Conservation (phyloP, 2,888 invertebrate genomes). For the Digitonthophagus gazella region DNA sequence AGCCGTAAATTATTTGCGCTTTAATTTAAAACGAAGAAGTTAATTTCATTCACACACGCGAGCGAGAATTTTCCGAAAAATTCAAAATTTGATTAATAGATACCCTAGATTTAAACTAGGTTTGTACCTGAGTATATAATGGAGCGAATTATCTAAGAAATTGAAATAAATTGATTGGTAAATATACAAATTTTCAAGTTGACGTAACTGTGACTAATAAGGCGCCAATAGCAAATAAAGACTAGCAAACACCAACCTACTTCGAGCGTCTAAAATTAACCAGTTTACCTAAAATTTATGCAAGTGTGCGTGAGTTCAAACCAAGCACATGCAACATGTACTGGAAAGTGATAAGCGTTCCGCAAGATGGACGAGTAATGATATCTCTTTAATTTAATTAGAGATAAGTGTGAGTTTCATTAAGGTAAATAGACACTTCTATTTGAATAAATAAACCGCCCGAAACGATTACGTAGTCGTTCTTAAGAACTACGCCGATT, state of each 20-base stretch:
- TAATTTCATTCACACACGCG: background rate
- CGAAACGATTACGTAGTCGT: too few relatives aligned
- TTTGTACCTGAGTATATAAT: too few relatives aligned
- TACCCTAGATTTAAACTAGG: too few relatives aligned
- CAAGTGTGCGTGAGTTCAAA: background rate
- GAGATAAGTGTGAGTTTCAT: background rate
- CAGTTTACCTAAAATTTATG: background rate
- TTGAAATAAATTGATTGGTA: background rate
- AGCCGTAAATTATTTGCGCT: background rate
- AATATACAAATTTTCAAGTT: background rate
- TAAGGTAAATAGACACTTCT: too few relatives aligned
- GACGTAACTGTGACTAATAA: background rate
- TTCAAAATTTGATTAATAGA: too few relatives aligned
- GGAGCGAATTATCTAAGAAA: too few relatives aligned
- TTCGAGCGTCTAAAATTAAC: background rate
- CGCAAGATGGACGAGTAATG: background rate
- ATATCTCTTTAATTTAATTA: background rate
- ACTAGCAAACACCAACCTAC: background rate
- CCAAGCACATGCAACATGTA: background rate
- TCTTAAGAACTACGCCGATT: too few relatives aligned
- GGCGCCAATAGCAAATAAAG: background rate
- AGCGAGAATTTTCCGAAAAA: too few relatives aligned
- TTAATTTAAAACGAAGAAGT: background rate
- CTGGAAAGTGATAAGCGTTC: background rate
- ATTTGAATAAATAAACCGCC: too few relatives aligned